Evolutionary conservation across 2,888 invertebrate species (phyloP).

Genomic region (Thereva nobilitata): DNA sequence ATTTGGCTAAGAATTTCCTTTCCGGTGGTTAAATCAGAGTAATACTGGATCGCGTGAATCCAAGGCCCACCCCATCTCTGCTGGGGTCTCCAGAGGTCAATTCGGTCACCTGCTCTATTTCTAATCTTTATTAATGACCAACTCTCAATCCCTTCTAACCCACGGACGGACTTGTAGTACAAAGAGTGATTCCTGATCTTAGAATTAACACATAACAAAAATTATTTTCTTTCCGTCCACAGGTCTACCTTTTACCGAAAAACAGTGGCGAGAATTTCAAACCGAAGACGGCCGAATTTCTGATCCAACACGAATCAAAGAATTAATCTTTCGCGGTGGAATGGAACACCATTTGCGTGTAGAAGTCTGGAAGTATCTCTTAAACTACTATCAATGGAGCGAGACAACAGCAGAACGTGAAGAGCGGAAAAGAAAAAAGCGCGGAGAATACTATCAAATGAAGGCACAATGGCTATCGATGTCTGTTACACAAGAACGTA

Average conservation of each 20-base stretch:
- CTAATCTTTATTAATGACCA: too few species aligned
- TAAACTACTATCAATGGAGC: conserved; percentile 86
- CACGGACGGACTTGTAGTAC: too few species aligned
- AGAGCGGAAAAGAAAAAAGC: conserved; percentile 70
- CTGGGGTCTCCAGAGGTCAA: too few species aligned
- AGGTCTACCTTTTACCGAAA: conserved; percentile 72
- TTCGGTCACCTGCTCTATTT: too few species aligned
- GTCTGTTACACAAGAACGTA: conserved; percentile 80
- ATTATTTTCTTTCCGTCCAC: neutral
- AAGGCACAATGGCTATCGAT: conserved; percentile 96
- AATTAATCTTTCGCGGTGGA: conserved; percentile 91
- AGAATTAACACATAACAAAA: too few species aligned
- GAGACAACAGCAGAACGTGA: conserved; percentile 74
- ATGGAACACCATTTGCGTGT: conserved; percentile 73
- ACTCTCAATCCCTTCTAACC: too few species aligned
- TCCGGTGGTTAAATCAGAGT: too few species aligned
- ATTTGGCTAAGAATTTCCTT: too few species aligned
- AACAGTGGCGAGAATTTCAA: conserved; percentile 82
- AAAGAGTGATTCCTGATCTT: too few species aligned
- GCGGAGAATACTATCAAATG: conserved; percentile 90
- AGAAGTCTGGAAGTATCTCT: conserved; percentile 93
- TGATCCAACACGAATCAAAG: conserved; percentile 77
- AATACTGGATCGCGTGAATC: too few species aligned
- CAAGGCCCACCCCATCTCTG: too few species aligned
- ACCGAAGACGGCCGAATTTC: conserved; percentile 79